Percentiles rank a stretch among this genome's conserved stretches.
Conservation (phyloP, 2,113 vertebrate species). For the Theristicus caerulescens region DNA sequence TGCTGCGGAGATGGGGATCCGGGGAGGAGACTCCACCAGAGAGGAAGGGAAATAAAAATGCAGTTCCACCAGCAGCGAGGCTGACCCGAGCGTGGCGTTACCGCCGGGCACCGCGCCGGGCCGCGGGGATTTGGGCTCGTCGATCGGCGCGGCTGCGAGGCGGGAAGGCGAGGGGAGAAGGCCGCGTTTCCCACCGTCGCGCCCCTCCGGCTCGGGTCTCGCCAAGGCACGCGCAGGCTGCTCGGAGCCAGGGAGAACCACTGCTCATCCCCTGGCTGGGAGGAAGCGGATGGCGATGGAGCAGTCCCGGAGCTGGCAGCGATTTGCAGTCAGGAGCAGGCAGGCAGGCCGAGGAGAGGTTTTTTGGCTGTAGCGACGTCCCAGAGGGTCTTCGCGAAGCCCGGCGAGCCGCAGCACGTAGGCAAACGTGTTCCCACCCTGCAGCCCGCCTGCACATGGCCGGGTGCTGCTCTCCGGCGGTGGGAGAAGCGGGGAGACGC, state of each 20-base stretch:
- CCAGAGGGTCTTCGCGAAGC: neutral
- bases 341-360: neutral
- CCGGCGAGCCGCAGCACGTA: neutral
- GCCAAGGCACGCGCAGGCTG: neutral
- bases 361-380: neutral
- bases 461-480: neutral
- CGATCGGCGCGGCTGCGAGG: fast-evolving
- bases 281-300: neutral
- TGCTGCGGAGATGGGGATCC: conserved; percentile 3
- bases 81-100: neutral
- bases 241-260: neutral
- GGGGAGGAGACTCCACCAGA: conserved; percentile 50
- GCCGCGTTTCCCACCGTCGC: neutral
- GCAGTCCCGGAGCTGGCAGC: neutral
- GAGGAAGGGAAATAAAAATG: conserved; percentile 47
- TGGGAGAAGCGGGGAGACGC: neutral
- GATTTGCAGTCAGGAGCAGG: neutral
- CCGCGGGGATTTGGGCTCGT: fast-evolving
- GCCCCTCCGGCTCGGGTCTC: neutral
- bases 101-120: neutral
- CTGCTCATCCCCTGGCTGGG: neutral
- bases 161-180: neutral
- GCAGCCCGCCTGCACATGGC: neutral
- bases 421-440: neutral
- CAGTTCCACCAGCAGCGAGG: conserved; percentile 14